These are phyloP conservation scores for Eupeodes latifasciatus DNA, from an alignment of 2,888 invertebrate genomes.

Conservation along the genomic window DNA sequence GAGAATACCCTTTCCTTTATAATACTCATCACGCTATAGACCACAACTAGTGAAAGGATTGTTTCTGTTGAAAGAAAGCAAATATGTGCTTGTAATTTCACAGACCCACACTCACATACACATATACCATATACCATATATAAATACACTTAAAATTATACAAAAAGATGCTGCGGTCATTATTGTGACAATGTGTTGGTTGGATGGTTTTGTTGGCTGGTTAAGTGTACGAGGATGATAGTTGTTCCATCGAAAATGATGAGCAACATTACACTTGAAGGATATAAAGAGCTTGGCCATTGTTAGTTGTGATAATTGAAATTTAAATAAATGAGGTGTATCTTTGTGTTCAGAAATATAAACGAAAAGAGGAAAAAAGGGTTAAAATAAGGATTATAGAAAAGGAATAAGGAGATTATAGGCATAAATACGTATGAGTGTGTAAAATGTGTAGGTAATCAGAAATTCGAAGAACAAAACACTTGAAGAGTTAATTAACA, in stretches of 20 bases:
- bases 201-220: neutral
- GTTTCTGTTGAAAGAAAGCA: constrained; percentile 43
- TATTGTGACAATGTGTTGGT: constrained; percentile 70
- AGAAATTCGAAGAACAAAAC: neutral
- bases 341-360: neutral
- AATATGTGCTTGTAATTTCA: neutral
- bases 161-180: constrained; percentile 69
- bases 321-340: constrained; percentile 72
- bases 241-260: constrained; percentile 65
- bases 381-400: neutral
- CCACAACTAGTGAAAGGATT: constrained; percentile 54
- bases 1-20: constrained; percentile 14
- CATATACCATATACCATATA: constrained; percentile 13
- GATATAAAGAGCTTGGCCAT: constrained; percentile 58
- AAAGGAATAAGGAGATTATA: neutral
- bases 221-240: neutral
- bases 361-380: neutral
- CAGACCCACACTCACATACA: neutral
- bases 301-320: constrained; percentile 73
- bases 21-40: neutral
- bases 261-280: constrained; percentile 68
- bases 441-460: constrained; percentile 9
- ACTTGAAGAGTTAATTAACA: constrained; percentile 8
- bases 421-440: too few relatives aligned
- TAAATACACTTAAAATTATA: constrained; percentile 25